Evolutionary conservation across 1,140 invertebrate genomes (phyloP).

Genomic region (Rhagoletis zephyria): DNA sequence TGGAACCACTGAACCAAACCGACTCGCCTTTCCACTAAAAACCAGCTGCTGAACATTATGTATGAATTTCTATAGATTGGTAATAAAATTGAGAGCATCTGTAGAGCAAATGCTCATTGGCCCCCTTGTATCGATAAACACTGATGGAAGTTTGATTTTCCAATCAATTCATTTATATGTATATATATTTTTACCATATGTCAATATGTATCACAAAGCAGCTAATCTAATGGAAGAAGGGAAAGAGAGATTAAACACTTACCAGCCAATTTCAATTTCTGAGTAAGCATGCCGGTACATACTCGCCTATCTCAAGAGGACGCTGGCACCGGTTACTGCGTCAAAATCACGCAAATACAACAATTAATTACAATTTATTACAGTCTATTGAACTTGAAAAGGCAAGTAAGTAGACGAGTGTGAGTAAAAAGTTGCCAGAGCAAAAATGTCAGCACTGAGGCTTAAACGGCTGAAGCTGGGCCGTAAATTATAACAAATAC

Average conservation of each 20-base stretch:
- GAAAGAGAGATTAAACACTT: background rate
- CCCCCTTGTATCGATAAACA: background rate
- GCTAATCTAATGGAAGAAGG: background rate
- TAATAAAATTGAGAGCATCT: no score
- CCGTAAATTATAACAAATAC: constrained; percentile 45
- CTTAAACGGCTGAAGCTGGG: background rate
- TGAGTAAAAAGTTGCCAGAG: background rate
- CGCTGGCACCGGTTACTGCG: background rate
- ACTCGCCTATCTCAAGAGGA: background rate
- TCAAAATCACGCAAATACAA: constrained; percentile 47
- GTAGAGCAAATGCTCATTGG: no score
- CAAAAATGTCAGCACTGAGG: background rate
- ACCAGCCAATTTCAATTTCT: background rate
- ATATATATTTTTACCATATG: background rate
- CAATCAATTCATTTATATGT: constrained; percentile 7
- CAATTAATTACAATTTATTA: constrained; percentile 54
- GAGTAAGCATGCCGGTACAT: background rate
- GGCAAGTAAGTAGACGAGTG: background rate
- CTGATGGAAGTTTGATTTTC: background rate
- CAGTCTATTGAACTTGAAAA: constrained; percentile 52
- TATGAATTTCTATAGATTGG: no score
- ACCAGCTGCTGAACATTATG: no score
- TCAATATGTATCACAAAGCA: constrained; percentile 15
- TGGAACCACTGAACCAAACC: no score
- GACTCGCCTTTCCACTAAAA: no score